Conservation (phyloP, 2,797 vertebrate genomes). For the Hyperoplus lanceolatus region DNA sequence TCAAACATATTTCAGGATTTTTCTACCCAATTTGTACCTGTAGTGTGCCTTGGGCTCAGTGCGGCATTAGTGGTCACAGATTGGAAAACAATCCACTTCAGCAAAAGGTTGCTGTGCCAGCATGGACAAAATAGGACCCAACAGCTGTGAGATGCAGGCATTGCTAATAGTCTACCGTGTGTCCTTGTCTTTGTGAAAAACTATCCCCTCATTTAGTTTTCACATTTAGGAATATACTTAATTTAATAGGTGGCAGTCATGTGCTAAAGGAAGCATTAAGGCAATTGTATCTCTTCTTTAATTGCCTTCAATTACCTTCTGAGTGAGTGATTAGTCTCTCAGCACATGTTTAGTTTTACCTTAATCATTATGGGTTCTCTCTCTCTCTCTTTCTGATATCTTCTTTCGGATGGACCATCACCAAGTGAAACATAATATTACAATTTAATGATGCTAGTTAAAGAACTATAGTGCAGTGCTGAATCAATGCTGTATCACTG, state of each 20-base stretch:
- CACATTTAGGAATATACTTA: conserved; percentile 39
- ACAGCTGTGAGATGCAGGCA: conserved; percentile 43
- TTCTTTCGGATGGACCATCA: background rate
- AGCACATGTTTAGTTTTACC: background rate
- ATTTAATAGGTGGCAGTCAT: conserved; percentile 43
- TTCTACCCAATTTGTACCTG: conserved; percentile 7
- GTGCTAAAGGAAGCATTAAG: conserved; percentile 21
- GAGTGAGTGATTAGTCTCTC: conserved; percentile 7
- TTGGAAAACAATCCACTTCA: conserved; percentile 23
- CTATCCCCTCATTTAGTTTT: conserved; percentile 52
- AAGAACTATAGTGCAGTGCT: conserved; percentile 17
- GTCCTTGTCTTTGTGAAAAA: conserved; percentile 20
- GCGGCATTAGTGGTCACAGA: conserved; percentile 17
- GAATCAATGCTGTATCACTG: conserved; percentile 44
- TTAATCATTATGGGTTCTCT: background rate
- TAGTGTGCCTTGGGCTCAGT: background rate
- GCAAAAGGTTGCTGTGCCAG: conserved; percentile 43
- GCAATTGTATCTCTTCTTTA: conserved; percentile 20
- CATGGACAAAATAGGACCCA: conserved; percentile 29
- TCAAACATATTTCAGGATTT: background rate
- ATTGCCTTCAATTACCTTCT: conserved; percentile 13
- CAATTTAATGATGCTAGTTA: conserved; percentile 10
- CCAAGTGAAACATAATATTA: background rate
- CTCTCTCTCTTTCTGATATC: background rate
- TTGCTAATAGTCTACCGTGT: conserved; percentile 9